Conservation (phyloP, 2,888 invertebrate genomes). For the Cataglyphis rosenhaueri region DNA sequence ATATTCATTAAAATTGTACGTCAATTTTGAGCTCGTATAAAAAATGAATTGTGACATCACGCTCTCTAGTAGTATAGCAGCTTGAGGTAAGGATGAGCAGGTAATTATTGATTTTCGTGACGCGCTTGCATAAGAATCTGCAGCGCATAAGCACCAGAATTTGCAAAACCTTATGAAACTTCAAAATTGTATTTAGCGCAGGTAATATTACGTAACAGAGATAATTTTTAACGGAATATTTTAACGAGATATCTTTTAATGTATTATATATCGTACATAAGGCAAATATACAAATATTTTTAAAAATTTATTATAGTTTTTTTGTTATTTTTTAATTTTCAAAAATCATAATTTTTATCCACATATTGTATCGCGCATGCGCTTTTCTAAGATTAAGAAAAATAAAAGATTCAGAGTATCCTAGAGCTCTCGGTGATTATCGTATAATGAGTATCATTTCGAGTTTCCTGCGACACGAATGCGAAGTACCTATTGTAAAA, state of each 20-base stretch:
- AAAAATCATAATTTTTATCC: not conserved
- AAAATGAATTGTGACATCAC: not conserved
- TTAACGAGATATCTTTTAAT: not conserved
- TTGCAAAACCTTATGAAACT: not conserved
- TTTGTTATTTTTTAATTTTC: not conserved
- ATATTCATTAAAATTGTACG: not conserved
- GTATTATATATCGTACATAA: not conserved
- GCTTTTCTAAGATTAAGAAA: slow-evolving; percentile 4
- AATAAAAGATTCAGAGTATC: not conserved
- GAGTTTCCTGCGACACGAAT: slow-evolving; percentile 40
- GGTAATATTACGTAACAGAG: not conserved
- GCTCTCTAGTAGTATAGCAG: slow-evolving; percentile 27
- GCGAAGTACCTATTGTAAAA: slow-evolving; percentile 15
- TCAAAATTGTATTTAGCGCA: not conserved
- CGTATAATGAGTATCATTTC: slow-evolving; percentile 31
- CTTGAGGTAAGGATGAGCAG: slow-evolving; percentile 34
- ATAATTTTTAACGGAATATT: not conserved
- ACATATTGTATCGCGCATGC: not conserved
- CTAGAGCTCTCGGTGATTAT: not conserved
- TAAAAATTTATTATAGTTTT: slow-evolving; percentile 1
- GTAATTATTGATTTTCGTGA: slow-evolving; percentile 63
- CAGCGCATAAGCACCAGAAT: slow-evolving; percentile 30
- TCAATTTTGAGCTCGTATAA: not conserved
- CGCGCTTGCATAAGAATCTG: slow-evolving; percentile 60
- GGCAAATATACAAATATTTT: not conserved